phyloP scores from a whole-genome alignment of 2,888 invertebrate species.

The Folsomia manolachei region DNA sequence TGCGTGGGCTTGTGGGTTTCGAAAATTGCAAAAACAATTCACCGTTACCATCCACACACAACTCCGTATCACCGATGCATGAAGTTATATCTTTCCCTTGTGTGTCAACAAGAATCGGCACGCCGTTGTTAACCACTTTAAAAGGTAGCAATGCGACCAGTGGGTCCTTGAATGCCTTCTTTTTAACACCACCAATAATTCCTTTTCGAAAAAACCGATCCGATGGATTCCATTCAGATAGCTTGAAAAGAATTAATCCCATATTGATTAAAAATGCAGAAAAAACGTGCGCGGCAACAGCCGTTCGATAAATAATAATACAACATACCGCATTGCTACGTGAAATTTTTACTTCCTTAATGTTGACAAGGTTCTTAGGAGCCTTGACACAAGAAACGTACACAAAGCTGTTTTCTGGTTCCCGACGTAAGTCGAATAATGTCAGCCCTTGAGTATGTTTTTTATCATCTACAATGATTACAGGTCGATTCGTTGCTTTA shows the following conservation, averaged over 20 bases:
- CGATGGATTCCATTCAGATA: constrained; percentile 12
- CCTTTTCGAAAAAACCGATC: not conserved
- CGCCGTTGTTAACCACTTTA: too few relatives aligned
- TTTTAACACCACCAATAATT: not conserved
- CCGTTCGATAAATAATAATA: not conserved
- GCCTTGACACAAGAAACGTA: not conserved
- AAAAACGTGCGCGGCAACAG: too few relatives aligned
- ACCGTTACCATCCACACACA: too few relatives aligned
- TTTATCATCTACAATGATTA: constrained; percentile 8
- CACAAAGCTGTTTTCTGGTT: constrained; percentile 8
- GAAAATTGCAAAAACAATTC: too few relatives aligned
- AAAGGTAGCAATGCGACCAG: not conserved
- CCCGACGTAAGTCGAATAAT: not conserved
- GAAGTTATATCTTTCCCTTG: too few relatives aligned
- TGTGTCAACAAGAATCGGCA: too few relatives aligned
- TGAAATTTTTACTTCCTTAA: not conserved
- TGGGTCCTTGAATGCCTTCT: not conserved
- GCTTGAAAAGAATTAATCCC: not conserved
- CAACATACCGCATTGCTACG: not conserved
- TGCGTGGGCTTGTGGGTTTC: too few relatives aligned
- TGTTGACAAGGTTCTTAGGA: not conserved
- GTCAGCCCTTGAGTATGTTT: not conserved
- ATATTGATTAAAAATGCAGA: not conserved
- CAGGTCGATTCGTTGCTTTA: not conserved
- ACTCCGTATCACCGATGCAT: too few relatives aligned